phyloP scores from a whole-genome alignment of 2,888 invertebrate genomes.

The Eudiplozoon nipponicum region DNA sequence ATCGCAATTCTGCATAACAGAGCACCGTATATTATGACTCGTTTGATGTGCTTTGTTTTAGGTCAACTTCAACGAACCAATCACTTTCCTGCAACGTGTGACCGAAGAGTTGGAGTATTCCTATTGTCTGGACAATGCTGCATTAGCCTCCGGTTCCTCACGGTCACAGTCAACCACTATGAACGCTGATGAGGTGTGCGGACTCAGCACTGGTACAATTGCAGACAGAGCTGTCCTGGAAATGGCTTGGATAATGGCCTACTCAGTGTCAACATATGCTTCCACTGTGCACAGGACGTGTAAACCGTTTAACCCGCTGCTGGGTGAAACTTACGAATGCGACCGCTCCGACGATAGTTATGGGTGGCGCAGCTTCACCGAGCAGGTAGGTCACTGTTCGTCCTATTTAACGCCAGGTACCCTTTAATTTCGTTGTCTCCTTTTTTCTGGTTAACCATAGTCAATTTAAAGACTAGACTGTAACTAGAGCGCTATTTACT shows the following conservation, averaged over 20 bases:
- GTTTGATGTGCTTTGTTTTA: slow-evolving; percentile 22
- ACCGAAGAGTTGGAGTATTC: slow-evolving; percentile 94
- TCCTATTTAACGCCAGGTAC: no score
- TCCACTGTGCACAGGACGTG: slow-evolving; percentile 40
- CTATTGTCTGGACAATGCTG: slow-evolving; percentile 52
- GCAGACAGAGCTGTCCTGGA: slow-evolving; percentile 43
- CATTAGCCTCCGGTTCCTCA: slow-evolving; percentile 40
- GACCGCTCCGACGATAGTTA: slow-evolving; percentile 62
- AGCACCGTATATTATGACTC: no score
- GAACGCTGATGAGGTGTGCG: no score
- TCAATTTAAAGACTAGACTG: no score
- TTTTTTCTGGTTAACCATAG: no score
- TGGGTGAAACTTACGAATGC: slow-evolving; percentile 83
- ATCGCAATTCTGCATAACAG: no score
- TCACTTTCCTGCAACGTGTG: slow-evolving; percentile 82
- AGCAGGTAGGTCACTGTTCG: slow-evolving; percentile 37
- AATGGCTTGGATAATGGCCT: slow-evolving; percentile 69
- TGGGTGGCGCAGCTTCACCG: slow-evolving; percentile 71
- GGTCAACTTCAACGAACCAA: slow-evolving; percentile 85
- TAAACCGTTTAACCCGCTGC: slow-evolving; percentile 79
- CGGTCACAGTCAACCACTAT: no score
- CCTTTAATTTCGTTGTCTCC: no score
- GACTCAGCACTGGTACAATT: neutral
- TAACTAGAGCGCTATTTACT: no score
- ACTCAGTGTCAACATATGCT: slow-evolving; percentile 39